These are phyloP conservation scores for Mesitornis unicolor DNA, from an alignment of 2,113 vertebrate genomes.

Conservation along the genomic window DNA sequence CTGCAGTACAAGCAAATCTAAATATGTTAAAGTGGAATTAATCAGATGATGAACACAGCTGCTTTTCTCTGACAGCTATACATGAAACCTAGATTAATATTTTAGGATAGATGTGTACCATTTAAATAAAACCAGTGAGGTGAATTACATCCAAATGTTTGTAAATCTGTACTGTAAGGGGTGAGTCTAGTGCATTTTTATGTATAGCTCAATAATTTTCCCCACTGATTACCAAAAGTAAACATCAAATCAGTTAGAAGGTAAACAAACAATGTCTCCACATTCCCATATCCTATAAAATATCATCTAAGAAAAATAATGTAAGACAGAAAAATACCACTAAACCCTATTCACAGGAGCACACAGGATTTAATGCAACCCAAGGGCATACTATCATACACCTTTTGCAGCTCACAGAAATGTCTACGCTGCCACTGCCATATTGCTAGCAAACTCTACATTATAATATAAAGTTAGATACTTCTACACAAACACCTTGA, in stretches of 20 bases:
- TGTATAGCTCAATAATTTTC: neutral
- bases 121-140: neutral
- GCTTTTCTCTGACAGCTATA: neutral
- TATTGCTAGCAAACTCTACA: neutral
- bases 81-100: neutral
- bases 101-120: neutral
- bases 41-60: neutral
- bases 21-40: neutral
- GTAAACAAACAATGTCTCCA: neutral
- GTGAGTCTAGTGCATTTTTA: neutral
- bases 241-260: neutral
- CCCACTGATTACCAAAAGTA: neutral
- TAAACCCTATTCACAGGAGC: neutral
- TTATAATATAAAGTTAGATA: neutral
- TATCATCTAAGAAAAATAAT: neutral
- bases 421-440: neutral
- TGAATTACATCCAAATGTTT: neutral
- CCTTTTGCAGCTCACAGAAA: neutral
- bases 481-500: neutral
- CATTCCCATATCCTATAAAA: neutral
- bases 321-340: neutral
- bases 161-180: neutral
- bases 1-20: neutral
- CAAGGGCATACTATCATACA: neutral
- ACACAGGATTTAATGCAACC: neutral